Percentiles rank a stretch among this genome's conserved stretches.
Evolutionary conservation across 1,140 invertebrate species (phyloP).

Genomic region (Leucophenga varia): DNA sequence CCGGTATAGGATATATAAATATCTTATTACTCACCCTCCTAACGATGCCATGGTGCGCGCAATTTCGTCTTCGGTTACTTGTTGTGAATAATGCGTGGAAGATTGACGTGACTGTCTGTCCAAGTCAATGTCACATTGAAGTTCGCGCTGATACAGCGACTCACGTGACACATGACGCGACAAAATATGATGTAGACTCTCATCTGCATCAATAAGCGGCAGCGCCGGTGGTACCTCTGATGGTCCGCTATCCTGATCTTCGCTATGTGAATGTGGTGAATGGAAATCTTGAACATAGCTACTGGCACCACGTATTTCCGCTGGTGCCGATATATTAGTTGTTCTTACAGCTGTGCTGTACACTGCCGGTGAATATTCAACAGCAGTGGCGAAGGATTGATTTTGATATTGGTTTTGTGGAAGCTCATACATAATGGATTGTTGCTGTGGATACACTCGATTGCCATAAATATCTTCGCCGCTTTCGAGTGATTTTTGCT

Average conservation of each 20-base stretch:
- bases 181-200: slow-evolving; percentile 70
- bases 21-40: slow-evolving; percentile 64
- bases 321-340: slow-evolving; percentile 16
- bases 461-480: no score
- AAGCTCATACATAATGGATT: no score
- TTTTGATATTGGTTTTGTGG: no score
- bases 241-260: slow-evolving; percentile 72
- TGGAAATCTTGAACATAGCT: slow-evolving; percentile 8
- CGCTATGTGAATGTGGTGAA: slow-evolving; percentile 31
- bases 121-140: slow-evolving; percentile 45
- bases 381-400: no score
- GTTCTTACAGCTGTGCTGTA: slow-evolving; percentile 11
- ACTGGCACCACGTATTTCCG: slow-evolving; percentile 15
- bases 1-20: slow-evolving; percentile 29
- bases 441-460: no score
- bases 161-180: slow-evolving; percentile 59
- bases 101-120: slow-evolving; percentile 24
- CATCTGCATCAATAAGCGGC: slow-evolving; percentile 73
- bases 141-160: slow-evolving; percentile 61
- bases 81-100: slow-evolving; percentile 60
- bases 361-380: no score
- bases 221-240: slow-evolving; percentile 74
- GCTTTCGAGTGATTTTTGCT: slow-evolving; percentile 52
- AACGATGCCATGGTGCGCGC: slow-evolving; percentile 79
- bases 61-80: slow-evolving; percentile 91